Percentiles rank a stretch among this genome's conserved stretches.
Conservation (phyloP, 30 jellyfish, hydroid and myxozoan species). For the Aurelia aurita region DNA sequence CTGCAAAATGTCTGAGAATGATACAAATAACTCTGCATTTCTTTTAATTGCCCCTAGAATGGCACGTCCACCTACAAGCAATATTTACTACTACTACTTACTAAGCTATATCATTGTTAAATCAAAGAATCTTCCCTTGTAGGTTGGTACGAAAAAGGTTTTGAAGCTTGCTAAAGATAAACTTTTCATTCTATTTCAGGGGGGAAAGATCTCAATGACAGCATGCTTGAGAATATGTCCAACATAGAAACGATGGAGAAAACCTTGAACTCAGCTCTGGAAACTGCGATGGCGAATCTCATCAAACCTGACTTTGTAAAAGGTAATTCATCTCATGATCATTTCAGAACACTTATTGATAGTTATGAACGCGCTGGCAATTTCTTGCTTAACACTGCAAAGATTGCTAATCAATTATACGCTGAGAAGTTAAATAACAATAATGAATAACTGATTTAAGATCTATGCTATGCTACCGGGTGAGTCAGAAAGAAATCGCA, state of each 20-base stretch:
- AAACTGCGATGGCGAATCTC: conserved; percentile 34
- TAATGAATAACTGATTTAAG: too few relatives aligned
- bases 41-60: too few relatives aligned
- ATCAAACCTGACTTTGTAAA: neutral
- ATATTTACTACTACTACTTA: too few relatives aligned
- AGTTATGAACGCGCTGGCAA: conserved; percentile 92
- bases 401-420: conserved; percentile 46
- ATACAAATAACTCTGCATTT: too few relatives aligned
- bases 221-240: neutral
- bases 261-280: conserved; percentile 46
- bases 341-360: conserved; percentile 48
- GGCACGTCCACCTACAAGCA: too few relatives aligned
- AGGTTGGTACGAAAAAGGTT: too few relatives aligned
- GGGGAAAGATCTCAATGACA: conserved; percentile 16
- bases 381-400: conserved; percentile 79
- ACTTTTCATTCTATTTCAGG: neutral
- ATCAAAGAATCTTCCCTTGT: too few relatives aligned
- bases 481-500: too few relatives aligned
- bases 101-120: too few relatives aligned
- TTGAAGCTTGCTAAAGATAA: too few relatives aligned
- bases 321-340: neutral
- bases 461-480: too few relatives aligned
- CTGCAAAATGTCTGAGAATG: too few relatives aligned
- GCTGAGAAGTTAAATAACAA: neutral
- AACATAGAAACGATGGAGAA: conserved; percentile 26